Evolutionary conservation across 2,113 vertebrate species (phyloP).

Genomic region (Strigops habroptila): DNA sequence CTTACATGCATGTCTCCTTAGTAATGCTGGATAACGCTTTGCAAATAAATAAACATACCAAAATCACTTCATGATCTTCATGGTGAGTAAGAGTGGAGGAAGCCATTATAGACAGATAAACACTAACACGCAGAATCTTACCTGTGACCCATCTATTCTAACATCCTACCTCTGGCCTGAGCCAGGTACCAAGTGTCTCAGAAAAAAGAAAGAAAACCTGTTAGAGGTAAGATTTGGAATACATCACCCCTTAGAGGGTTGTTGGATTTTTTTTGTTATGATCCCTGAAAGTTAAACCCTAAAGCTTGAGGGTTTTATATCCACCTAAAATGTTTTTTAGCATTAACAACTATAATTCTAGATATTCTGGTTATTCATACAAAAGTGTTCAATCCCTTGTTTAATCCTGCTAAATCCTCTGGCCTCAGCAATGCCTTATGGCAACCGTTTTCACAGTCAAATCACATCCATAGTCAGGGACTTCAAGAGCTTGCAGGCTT

Average conservation of each 20-base stretch:
- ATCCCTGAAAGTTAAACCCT: background rate
- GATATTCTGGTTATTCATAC: conserved; percentile 6
- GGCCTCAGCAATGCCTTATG: background rate
- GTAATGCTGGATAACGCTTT: background rate
- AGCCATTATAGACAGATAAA: background rate
- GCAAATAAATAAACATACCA: background rate
- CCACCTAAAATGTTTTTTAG: background rate
- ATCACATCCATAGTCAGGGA: background rate
- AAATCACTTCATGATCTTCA: background rate
- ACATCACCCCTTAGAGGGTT: background rate
- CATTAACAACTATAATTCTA: conserved; percentile 3
- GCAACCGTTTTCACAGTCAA: background rate
- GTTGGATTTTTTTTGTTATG: background rate
- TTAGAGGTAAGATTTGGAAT: background rate
- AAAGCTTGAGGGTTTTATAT: background rate
- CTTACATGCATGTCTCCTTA: background rate
- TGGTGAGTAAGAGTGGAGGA: background rate
- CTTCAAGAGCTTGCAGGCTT: background rate
- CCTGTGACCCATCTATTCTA: background rate
- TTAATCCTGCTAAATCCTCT: conserved; percentile 38
- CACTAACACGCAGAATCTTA: background rate
- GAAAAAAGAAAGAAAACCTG: background rate
- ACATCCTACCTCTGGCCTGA: background rate
- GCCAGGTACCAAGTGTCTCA: background rate
- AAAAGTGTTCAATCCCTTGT: background rate